Conservation (phyloP, 2,797 vertebrate species). For the Selene dorsalis region DNA sequence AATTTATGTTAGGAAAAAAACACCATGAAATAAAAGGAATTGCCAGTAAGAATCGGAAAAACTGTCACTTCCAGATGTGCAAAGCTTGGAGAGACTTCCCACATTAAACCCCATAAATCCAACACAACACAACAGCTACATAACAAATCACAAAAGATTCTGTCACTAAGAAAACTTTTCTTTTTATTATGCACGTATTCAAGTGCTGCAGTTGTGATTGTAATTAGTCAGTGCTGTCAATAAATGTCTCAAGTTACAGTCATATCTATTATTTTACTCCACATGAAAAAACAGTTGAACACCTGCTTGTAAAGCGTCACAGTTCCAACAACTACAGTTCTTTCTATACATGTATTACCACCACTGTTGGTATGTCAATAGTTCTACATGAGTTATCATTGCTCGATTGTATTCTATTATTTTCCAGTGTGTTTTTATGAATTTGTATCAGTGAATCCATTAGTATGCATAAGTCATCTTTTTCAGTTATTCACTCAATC, state of each 20-base stretch:
- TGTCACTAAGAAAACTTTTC: slow-evolving; percentile 22
- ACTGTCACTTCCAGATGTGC: neutral
- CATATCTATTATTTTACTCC: slow-evolving; percentile 10
- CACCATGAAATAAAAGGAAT: too few species aligned
- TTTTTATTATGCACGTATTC: slow-evolving; percentile 46
- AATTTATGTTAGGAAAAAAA: too few species aligned
- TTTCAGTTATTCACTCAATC: slow-evolving; percentile 75
- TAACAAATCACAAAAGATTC: slow-evolving; percentile 8
- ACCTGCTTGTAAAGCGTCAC: slow-evolving; percentile 12
- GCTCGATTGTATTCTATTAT: neutral
- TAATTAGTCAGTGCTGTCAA: slow-evolving; percentile 14
- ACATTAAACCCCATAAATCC: neutral
- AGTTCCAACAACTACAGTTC: slow-evolving; percentile 16
- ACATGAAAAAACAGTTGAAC: slow-evolving; percentile 17
- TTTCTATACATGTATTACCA: slow-evolving; percentile 9
- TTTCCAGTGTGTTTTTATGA: neutral
- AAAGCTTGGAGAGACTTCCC: neutral
- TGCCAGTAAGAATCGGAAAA: neutral
- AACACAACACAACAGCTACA: neutral
- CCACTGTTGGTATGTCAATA: neutral
- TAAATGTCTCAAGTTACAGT: slow-evolving; percentile 18
- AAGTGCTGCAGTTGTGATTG: slow-evolving; percentile 25
- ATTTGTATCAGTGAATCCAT: slow-evolving; percentile 19
- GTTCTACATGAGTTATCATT: slow-evolving; percentile 35
- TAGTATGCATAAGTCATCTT: slow-evolving; percentile 6